Conservation (phyloP, 2,797 vertebrate species). For the Cephalopachus bancanus region DNA sequence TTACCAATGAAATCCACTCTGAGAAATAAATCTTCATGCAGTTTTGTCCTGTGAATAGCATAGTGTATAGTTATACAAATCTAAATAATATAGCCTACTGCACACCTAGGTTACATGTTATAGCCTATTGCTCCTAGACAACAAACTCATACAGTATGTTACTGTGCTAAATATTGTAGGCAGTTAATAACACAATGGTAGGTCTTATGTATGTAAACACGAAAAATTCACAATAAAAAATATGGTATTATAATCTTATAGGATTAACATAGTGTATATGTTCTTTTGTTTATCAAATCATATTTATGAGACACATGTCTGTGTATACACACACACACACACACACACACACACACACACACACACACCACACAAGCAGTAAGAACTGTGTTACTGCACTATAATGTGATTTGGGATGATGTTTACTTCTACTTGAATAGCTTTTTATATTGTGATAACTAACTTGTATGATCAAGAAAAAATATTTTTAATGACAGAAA, state of each 20-base stretch:
- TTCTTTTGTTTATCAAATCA: neutral
- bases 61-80: neutral
- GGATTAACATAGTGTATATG: neutral
- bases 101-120: too few species aligned
- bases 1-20: neutral
- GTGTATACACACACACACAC: neutral
- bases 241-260: neutral
- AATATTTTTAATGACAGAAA: constrained; percentile 46
- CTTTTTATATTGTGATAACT: neutral
- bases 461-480: constrained; percentile 16
- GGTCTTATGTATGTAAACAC: neutral
- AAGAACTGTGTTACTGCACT: neutral
- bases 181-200: neutral
- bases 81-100: neutral
- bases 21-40: neutral
- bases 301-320: neutral
- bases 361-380: neutral
- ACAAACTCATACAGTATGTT: too few species aligned
- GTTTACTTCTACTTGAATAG: constrained; percentile 8
- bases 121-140: neutral
- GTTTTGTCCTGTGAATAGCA: neutral
- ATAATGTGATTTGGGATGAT: neutral
- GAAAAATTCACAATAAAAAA: neutral
- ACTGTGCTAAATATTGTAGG: neutral
- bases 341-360: neutral